Percentiles rank a stretch among this genome's conserved stretches.
Evolutionary conservation across 2,113 vertebrate genomes (phyloP).

Genomic region (Burhinus bistriatus): DNA sequence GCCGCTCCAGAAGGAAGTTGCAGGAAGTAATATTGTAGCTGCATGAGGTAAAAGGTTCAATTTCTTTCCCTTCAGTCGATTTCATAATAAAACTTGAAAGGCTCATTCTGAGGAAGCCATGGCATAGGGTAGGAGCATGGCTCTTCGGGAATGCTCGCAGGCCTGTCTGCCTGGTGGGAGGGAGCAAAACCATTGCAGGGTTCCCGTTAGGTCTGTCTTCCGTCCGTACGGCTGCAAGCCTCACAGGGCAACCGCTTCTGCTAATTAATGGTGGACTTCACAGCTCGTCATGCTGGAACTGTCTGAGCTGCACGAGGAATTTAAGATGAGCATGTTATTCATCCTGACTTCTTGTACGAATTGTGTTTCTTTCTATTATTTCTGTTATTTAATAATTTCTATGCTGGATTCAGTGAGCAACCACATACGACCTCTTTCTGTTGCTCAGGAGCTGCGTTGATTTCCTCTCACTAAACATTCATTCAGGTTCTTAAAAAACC

Average conservation of each 20-base stretch:
- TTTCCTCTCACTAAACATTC: neutral
- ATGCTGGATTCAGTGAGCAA: fast-evolving
- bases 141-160: neutral
- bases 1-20: neutral
- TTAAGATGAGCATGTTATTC: neutral
- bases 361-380: neutral
- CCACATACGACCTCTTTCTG: no score
- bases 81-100: fast-evolving
- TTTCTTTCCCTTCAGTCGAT: neutral
- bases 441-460: neutral
- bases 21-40: neutral
- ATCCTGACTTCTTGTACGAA: neutral
- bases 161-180: neutral
- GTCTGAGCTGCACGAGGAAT: neutral
- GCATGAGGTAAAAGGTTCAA: neutral
- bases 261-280: neutral
- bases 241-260: neutral
- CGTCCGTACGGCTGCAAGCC: no score
- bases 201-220: neutral
- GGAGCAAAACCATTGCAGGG: fast-evolving
- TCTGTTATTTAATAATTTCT: neutral
- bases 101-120: neutral
- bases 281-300: neutral
- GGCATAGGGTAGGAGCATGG: neutral
- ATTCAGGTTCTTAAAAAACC: neutral